Conservation (phyloP, 2,797 vertebrate species). For the Sebastes goodei region DNA sequence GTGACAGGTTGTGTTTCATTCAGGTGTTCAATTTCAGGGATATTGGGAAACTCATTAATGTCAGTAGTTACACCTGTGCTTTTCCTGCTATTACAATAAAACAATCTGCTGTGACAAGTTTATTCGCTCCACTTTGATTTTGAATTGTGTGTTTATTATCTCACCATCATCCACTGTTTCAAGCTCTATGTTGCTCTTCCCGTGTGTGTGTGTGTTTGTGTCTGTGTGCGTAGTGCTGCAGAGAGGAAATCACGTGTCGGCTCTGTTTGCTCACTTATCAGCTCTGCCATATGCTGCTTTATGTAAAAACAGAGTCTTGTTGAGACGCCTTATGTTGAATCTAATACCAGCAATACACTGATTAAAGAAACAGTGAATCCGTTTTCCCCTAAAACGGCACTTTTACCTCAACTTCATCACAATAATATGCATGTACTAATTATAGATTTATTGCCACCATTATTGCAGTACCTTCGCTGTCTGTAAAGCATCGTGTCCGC, state of each 20-base stretch:
- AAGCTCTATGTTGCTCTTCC: background rate
- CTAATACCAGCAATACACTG: background rate
- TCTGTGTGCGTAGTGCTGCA: background rate
- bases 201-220: background rate
- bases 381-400: rapidly evolving
- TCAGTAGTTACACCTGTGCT: background rate
- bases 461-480: background rate
- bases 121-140: background rate
- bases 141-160: background rate
- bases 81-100: background rate
- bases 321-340: constrained; percentile 56
- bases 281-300: constrained; percentile 66
- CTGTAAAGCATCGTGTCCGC: constrained; percentile 1
- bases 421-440: background rate
- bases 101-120: background rate
- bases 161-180: constrained; percentile 9
- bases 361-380: background rate
- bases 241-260: constrained; percentile 38
- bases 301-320: constrained; percentile 57
- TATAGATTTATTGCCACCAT: background rate
- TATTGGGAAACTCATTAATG: background rate
- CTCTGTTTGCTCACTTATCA: constrained; percentile 41
- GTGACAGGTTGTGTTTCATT: background rate
- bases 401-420: background rate
- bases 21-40: background rate